These are phyloP conservation scores for Cremastinae sp. DNA, from an alignment of 2,888 invertebrate species.

Conservation along the genomic window DNA sequence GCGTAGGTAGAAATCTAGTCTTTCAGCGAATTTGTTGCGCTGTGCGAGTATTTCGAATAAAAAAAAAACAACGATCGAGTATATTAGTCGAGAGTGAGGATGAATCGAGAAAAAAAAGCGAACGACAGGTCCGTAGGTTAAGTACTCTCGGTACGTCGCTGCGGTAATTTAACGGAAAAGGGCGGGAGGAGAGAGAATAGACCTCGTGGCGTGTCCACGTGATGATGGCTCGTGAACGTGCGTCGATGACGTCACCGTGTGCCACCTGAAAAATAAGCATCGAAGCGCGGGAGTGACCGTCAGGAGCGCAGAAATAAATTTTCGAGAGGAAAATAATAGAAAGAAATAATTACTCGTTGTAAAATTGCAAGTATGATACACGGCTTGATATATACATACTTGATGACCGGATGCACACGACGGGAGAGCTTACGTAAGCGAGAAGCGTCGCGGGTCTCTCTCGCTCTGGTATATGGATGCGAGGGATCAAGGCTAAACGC, in stretches of 20 bases:
- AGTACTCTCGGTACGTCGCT: conserved; percentile 13
- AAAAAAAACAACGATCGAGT: too few relatives aligned
- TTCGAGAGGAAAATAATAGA: neutral
- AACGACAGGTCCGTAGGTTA: conserved; percentile 2
- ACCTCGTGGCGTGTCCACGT: conserved; percentile 57
- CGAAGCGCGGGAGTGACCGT: neutral
- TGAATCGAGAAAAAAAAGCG: neutral
- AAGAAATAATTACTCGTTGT: conserved; percentile 2
- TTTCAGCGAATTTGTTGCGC: conserved; percentile 17
- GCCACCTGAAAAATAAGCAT: conserved; percentile 34
- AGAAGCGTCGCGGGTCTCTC: conserved; percentile 68
- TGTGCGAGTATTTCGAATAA: conserved; percentile 10
- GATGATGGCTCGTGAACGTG: conserved; percentile 37
- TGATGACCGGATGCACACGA: conserved; percentile 55
- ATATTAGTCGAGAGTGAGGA: neutral
- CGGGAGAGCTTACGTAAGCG: conserved; percentile 73
- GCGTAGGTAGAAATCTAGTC: conserved; percentile 1
- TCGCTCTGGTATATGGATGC: conserved; percentile 69
- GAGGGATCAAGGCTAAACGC: conserved; percentile 78
- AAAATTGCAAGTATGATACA: conserved; percentile 23
- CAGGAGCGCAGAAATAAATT: neutral
- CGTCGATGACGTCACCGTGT: conserved; percentile 41
- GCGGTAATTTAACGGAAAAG: neutral
- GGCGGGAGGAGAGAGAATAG: conserved; percentile 14
- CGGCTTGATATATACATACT: conserved; percentile 14